Evolutionary conservation across 1,140 invertebrate species (phyloP).

Genomic region (Tetraneura akinire): DNA sequence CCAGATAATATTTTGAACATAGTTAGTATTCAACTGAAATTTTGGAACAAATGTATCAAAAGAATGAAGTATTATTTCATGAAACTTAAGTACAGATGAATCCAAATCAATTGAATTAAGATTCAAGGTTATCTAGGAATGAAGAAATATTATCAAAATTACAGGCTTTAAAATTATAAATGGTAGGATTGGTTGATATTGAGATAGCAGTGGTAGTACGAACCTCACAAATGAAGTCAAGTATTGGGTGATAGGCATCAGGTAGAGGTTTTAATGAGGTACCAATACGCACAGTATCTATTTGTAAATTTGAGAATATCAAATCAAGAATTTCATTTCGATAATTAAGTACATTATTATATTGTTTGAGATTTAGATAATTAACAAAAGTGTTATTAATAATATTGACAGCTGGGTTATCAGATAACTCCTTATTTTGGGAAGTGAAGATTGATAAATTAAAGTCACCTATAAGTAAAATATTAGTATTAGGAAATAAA

Average conservation of each 20-base stretch:
- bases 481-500: no score
- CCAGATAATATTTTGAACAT: background rate
- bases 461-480: slow-evolving; percentile 26
- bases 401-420: slow-evolving; percentile 11
- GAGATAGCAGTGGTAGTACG: background rate
- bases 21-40: background rate
- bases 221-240: background rate
- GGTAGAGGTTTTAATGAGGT: slow-evolving; percentile 3
- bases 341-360: slow-evolving; percentile 12
- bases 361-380: slow-evolving; percentile 19
- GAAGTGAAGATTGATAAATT: no score
- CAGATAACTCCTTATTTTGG: background rate
- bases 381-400: slow-evolving; percentile 3
- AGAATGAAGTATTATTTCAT: slow-evolving; percentile 3
- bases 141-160: background rate
- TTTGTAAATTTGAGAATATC: slow-evolving; percentile 10
- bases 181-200: slow-evolving; percentile 3
- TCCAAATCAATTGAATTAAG: slow-evolving; percentile 1
- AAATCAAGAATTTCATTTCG: background rate
- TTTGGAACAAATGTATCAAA: slow-evolving; percentile 2
- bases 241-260: background rate
- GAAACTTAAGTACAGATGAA: background rate
- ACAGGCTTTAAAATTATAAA: slow-evolving; percentile 3
- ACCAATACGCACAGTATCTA: background rate
- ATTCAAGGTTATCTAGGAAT: background rate